Evolutionary conservation across 2,797 vertebrate genomes (phyloP).

Genomic region (Cirrhinus mrigala): DNA sequence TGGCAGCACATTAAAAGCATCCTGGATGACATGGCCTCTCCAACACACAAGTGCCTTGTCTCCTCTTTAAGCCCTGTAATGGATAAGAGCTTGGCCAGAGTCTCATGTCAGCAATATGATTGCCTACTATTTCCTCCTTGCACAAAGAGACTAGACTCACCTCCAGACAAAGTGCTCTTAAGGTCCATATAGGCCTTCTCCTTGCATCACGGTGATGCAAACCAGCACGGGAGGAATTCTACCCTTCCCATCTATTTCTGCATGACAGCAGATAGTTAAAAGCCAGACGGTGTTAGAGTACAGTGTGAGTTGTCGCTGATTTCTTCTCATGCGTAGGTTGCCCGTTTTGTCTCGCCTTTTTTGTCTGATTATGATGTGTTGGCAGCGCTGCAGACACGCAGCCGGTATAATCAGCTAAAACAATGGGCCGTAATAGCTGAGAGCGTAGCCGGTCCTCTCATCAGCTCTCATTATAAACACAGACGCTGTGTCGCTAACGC

Average conservation of each 20-base stretch:
- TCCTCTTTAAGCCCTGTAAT: constrained; percentile 47
- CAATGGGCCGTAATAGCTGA: constrained; percentile 38
- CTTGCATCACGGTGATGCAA: neutral
- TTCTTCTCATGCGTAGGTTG: constrained; percentile 2
- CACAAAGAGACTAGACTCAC: constrained; percentile 23
- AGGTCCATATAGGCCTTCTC: constrained; percentile 7
- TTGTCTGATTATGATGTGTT: constrained; percentile 48
- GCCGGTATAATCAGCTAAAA: constrained; percentile 49
- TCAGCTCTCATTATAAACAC: constrained; percentile 39
- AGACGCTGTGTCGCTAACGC: constrained; percentile 17
- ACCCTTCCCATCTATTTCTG: neutral
- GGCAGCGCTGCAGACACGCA: constrained; percentile 10
- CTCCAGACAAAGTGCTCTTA: constrained; percentile 40
- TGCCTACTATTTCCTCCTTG: constrained; percentile 33
- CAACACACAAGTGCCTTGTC: constrained; percentile 33
- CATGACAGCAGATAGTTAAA: constrained; percentile 9
- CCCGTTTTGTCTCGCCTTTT: constrained; percentile 6
- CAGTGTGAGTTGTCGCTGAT: neutral
- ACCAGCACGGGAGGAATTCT: neutral
- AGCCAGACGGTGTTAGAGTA: neutral
- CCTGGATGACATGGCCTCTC: constrained; percentile 40
- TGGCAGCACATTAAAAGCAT: constrained; percentile 54
- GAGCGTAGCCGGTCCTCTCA: constrained; percentile 20
- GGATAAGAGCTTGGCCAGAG: constrained; percentile 39
- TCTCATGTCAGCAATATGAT: constrained; percentile 47